A percentile compares a stretch with the other conserved stretches of the same genome.
Evolutionary conservation across 1,140 invertebrate genomes (phyloP).

Genomic region (Battus philenor): DNA sequence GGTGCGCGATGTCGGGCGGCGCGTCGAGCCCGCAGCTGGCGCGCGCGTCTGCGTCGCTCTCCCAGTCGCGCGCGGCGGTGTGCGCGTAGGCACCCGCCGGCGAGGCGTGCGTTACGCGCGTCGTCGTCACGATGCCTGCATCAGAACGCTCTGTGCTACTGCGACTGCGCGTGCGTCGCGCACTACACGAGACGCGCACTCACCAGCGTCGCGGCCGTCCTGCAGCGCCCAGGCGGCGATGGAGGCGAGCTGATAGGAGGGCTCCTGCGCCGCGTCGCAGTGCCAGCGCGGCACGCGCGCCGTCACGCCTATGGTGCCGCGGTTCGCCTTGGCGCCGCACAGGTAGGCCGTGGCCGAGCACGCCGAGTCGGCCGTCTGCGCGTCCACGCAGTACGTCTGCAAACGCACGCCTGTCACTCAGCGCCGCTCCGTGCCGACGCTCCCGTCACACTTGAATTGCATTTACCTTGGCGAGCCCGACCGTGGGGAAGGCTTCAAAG

Average conservation of each 20-base stretch:
- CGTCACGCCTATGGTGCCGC: conserved; percentile 83
- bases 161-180: no score
- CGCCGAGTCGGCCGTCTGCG: conserved; percentile 86
- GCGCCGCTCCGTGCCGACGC: no score
- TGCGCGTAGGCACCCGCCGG: conserved; percentile 32
- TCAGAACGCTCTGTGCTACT: neutral
- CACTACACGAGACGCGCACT: no score
- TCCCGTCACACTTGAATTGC: no score
- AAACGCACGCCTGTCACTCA: no score
- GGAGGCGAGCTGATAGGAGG: conserved; percentile 77
- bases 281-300: conserved; percentile 77
- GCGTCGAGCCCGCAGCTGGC: conserved; percentile 45
- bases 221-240: conserved; percentile 83
- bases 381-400: conserved; percentile 86
- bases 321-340: conserved; percentile 87
- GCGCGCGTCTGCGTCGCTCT: conserved; percentile 23
- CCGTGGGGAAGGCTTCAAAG: conserved; percentile 4
- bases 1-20: conserved; percentile 84
- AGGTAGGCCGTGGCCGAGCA: conserved; percentile 87
- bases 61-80: conserved; percentile 29
- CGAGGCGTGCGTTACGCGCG: conserved; percentile 58
- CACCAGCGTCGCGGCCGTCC: conserved; percentile 78
- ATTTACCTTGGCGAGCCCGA: conserved; percentile 2
- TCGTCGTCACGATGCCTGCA: conserved; percentile 80
- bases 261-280: conserved; percentile 73